Evolutionary conservation across 2,797 vertebrate species (phyloP).

Genomic region (Catostomus latipinnis): DNA sequence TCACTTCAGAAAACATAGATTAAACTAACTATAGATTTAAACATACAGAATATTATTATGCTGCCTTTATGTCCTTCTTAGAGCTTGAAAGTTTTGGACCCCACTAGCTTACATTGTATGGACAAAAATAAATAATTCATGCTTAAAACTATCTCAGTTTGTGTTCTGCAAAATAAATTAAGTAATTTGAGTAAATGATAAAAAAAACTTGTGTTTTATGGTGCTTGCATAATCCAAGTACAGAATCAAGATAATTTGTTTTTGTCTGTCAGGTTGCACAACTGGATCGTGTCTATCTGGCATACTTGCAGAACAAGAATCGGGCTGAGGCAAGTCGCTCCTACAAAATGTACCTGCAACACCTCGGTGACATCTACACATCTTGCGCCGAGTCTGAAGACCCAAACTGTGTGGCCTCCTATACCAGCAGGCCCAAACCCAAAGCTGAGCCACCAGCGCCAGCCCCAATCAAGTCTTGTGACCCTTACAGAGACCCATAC

Average conservation of each 20-base stretch:
- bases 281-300: conserved; percentile 82
- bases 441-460: conserved; percentile 71
- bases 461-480: conserved; percentile 76
- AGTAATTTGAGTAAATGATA: too few species aligned
- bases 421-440: conserved; percentile 67
- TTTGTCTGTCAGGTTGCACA: conserved; percentile 68
- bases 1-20: too few species aligned
- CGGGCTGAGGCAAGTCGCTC: conserved; percentile 77
- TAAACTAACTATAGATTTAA: too few species aligned
- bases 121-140: too few species aligned
- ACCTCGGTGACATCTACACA: conserved; percentile 81
- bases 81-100: too few species aligned
- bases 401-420: conserved; percentile 74
- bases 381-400: conserved; percentile 78
- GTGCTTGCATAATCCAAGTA: not conserved
- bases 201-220: too few species aligned
- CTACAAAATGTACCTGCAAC: conserved; percentile 78
- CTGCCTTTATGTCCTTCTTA: too few species aligned
- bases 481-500: conserved; percentile 79
- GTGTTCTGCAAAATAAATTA: too few species aligned
- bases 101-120: too few species aligned
- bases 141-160: too few species aligned
- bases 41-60: too few species aligned
- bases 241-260: not conserved
- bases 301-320: conserved; percentile 84